Conservation (phyloP, 2,888 invertebrate species). For the Busseola fusca region DNA sequence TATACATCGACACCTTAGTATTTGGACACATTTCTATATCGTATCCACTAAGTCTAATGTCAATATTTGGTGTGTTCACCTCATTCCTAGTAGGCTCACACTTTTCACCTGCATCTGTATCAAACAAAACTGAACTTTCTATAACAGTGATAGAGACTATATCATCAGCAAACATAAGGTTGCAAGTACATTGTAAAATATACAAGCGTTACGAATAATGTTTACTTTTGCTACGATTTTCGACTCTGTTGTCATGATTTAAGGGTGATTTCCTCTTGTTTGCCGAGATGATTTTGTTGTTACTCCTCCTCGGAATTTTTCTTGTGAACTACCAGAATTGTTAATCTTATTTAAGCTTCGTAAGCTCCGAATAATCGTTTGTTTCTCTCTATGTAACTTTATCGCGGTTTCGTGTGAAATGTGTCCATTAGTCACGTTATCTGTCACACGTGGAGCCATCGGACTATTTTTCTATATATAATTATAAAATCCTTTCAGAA, state of each 20-base stretch:
- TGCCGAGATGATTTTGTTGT: constrained; percentile 62
- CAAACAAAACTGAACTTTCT: constrained; percentile 48
- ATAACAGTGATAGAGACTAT: constrained; percentile 1
- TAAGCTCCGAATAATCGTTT: constrained; percentile 58
- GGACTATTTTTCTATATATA: not conserved
- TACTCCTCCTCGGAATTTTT: constrained; percentile 59
- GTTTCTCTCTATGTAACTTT: constrained; percentile 57
- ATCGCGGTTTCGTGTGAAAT: constrained; percentile 55
- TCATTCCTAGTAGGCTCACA: constrained; percentile 73
- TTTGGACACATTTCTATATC: constrained; percentile 84
- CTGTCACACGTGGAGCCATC: not conserved
- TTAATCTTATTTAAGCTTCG: constrained; percentile 64
- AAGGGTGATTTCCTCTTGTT: constrained; percentile 66
- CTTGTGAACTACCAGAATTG: constrained; percentile 63
- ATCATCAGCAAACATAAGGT: constrained; percentile 33
- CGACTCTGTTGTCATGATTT: constrained; percentile 67
- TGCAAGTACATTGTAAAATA: constrained; percentile 62
- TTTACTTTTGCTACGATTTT: constrained; percentile 69
- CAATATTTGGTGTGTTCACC: constrained; percentile 83
- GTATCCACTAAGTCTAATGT: constrained; percentile 81
- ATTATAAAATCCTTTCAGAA: constrained; percentile 1
- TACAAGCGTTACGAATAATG: constrained; percentile 70
- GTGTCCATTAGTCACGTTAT: constrained; percentile 46
- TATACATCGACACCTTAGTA: constrained; percentile 81
- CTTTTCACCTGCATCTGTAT: constrained; percentile 8